Evolutionary conservation across 1,140 invertebrate genomes (phyloP).

Genomic region (Zaprionus lachaisei): DNA sequence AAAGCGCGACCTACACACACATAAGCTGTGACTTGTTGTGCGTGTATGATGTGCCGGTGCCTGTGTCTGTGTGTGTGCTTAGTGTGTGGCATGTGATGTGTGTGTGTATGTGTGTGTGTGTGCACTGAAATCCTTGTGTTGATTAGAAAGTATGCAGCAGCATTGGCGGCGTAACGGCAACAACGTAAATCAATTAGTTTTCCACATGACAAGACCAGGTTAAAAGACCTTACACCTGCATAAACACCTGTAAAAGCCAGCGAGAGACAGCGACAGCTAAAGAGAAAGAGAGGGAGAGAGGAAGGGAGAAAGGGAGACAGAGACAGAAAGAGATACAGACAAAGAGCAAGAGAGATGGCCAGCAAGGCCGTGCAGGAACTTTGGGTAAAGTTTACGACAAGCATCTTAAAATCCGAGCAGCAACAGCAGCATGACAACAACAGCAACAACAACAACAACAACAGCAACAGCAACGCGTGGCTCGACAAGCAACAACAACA

Average conservation of each 20-base stretch:
- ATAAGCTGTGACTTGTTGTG: conserved; percentile 14
- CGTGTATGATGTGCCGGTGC: conserved; percentile 9
- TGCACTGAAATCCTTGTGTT: conserved; percentile 46
- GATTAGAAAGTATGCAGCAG: conserved; percentile 55
- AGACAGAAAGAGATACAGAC: background rate
- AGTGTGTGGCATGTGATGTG: conserved; percentile 12
- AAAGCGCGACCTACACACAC: conserved; percentile 36
- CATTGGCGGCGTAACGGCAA: conserved; percentile 46
- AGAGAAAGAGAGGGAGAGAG: background rate
- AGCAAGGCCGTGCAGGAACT: conserved; percentile 19
- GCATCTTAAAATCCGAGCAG: conserved; percentile 47
- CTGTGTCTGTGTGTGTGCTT: conserved; percentile 15
- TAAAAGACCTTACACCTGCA: conserved; percentile 41
- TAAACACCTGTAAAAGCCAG: conserved; percentile 30
- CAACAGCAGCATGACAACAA: conserved; percentile 7
- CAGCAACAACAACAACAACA: background rate
- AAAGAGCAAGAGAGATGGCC: background rate
- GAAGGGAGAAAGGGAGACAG: too few species aligned
- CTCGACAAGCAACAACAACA: conserved; percentile 8
- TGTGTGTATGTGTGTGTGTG: conserved; percentile 23
- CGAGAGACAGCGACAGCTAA: background rate
- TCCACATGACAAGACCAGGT: conserved; percentile 49
- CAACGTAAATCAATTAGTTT: conserved; percentile 57
- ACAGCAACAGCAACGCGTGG: conserved; percentile 7
- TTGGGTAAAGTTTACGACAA: conserved; percentile 47